A percentile compares a stretch with the other conserved stretches of the same genome.
These are phyloP conservation scores for Temnopleurus reevesii DNA, from an alignment of 53 echinoderm and acorn worm species.

Conservation along the genomic window DNA sequence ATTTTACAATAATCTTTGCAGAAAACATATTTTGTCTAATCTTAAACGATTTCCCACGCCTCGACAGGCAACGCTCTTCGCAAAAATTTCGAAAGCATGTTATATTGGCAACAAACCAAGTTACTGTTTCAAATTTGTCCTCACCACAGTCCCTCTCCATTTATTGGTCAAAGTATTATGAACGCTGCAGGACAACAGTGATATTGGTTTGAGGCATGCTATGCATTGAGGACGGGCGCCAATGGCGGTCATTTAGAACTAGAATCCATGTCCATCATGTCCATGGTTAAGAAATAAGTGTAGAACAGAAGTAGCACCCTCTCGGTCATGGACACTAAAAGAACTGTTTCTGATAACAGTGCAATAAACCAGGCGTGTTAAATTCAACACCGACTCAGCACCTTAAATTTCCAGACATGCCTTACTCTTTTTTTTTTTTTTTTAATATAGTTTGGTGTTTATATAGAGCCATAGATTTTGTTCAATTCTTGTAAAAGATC, in stretches of 20 bases:
- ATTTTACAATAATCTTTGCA: background rate
- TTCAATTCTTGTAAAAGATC: too few relatives aligned
- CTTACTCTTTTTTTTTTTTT: too few relatives aligned
- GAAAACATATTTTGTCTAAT: background rate
- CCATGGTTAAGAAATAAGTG: too few relatives aligned
- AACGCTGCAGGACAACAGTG: slow-evolving; percentile 12
- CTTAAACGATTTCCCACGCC: slow-evolving; percentile 1
- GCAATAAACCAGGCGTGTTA: too few relatives aligned
- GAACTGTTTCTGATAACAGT: too few relatives aligned
- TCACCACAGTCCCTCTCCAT: background rate
- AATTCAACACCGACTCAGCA: too few relatives aligned
- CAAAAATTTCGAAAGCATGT: background rate
- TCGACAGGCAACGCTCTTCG: background rate
- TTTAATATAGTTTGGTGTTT: too few relatives aligned
- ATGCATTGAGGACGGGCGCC: background rate
- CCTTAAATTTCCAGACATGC: too few relatives aligned
- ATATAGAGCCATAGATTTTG: too few relatives aligned
- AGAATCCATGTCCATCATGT: background rate
- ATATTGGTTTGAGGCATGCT: background rate
- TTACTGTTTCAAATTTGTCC: slow-evolving; percentile 46
- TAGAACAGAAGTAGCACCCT: too few relatives aligned
- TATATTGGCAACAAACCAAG: background rate
- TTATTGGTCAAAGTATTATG: slow-evolving; percentile 32
- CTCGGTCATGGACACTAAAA: too few relatives aligned
- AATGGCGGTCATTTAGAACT: background rate